These are phyloP conservation scores for Alectura lathami DNA, from an alignment of 2,113 vertebrate genomes.

Conservation along the genomic window DNA sequence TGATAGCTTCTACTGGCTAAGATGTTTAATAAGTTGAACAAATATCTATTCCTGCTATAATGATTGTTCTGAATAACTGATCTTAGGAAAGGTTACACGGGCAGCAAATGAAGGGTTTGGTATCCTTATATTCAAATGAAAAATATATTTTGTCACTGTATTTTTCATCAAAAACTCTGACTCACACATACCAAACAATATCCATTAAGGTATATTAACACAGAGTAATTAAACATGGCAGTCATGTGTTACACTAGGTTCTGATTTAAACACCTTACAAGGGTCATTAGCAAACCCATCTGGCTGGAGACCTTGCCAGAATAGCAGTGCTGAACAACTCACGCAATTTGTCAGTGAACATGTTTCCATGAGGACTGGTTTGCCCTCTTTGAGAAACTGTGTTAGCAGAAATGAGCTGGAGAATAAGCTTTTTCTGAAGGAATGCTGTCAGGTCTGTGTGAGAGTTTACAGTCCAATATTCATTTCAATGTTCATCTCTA, in stretches of 20 bases:
- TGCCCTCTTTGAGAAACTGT: neutral
- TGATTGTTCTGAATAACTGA: neutral
- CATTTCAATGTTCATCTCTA: neutral
- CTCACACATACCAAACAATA: neutral
- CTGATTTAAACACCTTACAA: constrained; percentile 54
- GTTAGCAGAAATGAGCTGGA: neutral
- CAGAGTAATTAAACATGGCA: constrained; percentile 62
- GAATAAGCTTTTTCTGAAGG: neutral
- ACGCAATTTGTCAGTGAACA: neutral
- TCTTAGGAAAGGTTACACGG: neutral
- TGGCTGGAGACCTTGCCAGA: constrained; percentile 63
- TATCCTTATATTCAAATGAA: neutral
- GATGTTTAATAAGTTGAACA: neutral
- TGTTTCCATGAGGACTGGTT: neutral
- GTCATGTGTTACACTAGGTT: constrained; percentile 22
- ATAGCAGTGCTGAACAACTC: neutral
- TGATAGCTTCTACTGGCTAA: neutral
- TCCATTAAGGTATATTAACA: constrained; percentile 16
- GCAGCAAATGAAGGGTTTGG: neutral
- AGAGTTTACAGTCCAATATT: neutral
- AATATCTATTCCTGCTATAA: neutral
- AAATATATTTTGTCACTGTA: neutral
- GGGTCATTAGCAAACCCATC: constrained; percentile 67
- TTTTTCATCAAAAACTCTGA: neutral
- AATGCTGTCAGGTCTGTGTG: fast-evolving